A percentile compares a stretch with the other conserved stretches of the same genome.
Conservation (phyloP, 2,113 vertebrate genomes). For the Sebastes schlegelii region DNA sequence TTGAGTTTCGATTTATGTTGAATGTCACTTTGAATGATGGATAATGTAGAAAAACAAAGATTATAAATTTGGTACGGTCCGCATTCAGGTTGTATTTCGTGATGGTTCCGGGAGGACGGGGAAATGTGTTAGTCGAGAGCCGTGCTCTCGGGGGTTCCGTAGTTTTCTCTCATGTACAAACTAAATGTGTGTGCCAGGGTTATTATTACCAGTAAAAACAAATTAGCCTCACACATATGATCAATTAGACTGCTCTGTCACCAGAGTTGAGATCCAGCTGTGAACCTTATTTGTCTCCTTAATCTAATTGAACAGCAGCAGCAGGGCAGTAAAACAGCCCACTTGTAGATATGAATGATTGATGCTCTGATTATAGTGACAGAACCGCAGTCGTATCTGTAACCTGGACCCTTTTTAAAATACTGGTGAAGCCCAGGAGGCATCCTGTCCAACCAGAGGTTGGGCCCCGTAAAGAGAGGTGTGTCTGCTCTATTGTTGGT, state of each 20-base stretch:
- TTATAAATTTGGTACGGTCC: too few relatives aligned
- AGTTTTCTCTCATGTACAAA: not conserved
- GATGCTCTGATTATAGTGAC: constrained; percentile 36
- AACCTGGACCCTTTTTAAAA: not conserved
- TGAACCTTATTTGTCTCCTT: constrained; percentile 10
- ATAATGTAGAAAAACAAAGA: too few relatives aligned
- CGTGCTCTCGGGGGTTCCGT: too few relatives aligned
- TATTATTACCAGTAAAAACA: not conserved
- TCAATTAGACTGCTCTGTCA: not conserved
- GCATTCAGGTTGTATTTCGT: too few relatives aligned
- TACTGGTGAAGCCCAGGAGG: constrained; percentile 7
- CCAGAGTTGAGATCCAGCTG: constrained; percentile 7
- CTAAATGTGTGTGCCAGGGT: not conserved
- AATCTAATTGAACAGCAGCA: constrained; percentile 15
- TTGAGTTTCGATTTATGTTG: too few relatives aligned
- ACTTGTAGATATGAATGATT: constrained; percentile 19
- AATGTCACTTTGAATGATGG: too few relatives aligned
- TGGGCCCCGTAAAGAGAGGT: constrained; percentile 24
- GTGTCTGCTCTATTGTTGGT: constrained; percentile 43
- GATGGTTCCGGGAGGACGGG: too few relatives aligned
- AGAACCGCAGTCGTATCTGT: constrained; percentile 16
- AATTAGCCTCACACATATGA: constrained; percentile 4
- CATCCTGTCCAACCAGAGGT: not conserved
- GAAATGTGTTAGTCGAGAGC: too few relatives aligned
- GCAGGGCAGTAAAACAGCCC: not conserved